Percentiles rank a stretch among this genome's conserved stretches.
These are phyloP conservation scores for Acridotheres tristis DNA, from an alignment of 2,797 vertebrate genomes.

Conservation along the genomic window DNA sequence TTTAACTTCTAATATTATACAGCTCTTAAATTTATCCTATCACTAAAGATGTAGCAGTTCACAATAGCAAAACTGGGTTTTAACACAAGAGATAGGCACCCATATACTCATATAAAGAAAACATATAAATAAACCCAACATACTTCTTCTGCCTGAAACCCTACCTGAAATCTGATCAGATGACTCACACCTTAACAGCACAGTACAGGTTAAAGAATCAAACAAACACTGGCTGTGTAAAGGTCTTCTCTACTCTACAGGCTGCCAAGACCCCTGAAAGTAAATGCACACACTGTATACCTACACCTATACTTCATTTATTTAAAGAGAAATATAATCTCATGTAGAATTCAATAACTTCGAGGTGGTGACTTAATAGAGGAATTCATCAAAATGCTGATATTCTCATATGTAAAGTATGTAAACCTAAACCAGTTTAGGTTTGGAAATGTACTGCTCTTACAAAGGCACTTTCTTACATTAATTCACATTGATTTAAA, in stretches of 20 bases:
- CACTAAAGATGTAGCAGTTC: not conserved
- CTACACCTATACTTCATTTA: slow-evolving; percentile 1
- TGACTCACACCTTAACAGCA: not conserved
- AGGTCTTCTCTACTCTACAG: not conserved
- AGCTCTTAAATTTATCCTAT: not conserved
- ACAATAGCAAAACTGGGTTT: not conserved
- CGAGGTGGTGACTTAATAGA: not conserved
- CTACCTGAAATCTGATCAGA: not conserved
- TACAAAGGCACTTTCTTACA: not conserved
- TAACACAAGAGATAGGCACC: not conserved
- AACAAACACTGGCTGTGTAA: not conserved
- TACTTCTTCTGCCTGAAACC: not conserved
- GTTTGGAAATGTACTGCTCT: not conserved
- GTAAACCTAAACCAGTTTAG: not conserved
- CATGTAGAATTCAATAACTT: not conserved
- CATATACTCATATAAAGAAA: not conserved
- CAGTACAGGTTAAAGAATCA: not conserved
- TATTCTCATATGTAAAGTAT: not conserved
- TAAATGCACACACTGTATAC: not conserved
- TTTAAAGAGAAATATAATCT: slow-evolving; percentile 20
- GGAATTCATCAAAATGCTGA: not conserved
- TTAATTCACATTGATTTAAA: not conserved
- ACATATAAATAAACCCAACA: not conserved
- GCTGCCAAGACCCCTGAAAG: slow-evolving; percentile 3
- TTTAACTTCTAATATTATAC: not conserved